Base-by-base conservation (phyloP, 92 coral and sea anemone species). In the Zoanthus solanderi region DNA sequence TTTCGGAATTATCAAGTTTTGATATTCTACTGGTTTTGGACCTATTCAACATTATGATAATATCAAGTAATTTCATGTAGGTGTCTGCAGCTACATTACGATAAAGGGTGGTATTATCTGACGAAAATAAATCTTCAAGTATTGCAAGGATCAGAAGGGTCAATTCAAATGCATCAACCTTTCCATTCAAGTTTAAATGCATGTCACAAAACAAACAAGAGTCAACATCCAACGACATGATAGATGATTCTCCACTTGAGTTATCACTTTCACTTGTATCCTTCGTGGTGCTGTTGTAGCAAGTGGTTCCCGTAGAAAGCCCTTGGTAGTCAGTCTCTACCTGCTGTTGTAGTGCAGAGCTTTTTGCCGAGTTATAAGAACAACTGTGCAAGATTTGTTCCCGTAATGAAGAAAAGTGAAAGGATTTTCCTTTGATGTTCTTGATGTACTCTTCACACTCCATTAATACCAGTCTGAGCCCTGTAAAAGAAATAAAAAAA, bases 61-160 rank as follows among this genome's bases (percentile, higher is more conserved):
- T 72, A 28, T 95, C 93, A 29, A 95, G 89, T 72, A 95, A 87
- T 71, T 95, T 93, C 8, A 94, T 94, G 28, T 88, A 87, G 0
- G 92, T 65, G 16, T 90, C 89, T 85, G 90, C 83, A 9, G 93
- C 72, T 63, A 95, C 69, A 45, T 76, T 46, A 12, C 91, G 87
- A 72, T 91, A 96, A 29, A 87, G 85, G 56, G 80, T 72, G 31
- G 90, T 63, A 23, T 75, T 74, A 52, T 92, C 91, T 7, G 91
- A 84, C 34, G 94, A 93, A 45, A 90, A 90, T 7, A 95, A 91
- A 58, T 93, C 93, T 84, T 95, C 98, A 23, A 93, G 86, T 16
- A 90, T 89, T 7, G 96, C 67, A 28, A 95, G 53, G 79, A 93
- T 88, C 12, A 95, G 94, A n/a, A 91, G 81, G 3, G 88, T 61